Evolutionary conservation across 1,140 invertebrate genomes (phyloP).

Genomic region (Brachionus angularis): DNA sequence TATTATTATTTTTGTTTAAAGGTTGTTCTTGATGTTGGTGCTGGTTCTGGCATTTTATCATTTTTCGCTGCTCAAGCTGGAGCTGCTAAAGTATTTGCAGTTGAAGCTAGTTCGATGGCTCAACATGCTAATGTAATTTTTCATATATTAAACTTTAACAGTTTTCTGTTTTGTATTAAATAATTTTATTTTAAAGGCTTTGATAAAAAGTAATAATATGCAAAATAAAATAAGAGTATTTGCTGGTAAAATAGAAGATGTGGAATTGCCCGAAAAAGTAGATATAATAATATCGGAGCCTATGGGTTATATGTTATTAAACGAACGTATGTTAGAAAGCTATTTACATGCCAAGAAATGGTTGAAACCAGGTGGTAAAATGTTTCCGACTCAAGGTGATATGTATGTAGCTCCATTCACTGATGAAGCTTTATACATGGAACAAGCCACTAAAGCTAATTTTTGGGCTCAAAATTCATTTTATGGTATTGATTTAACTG

Average conservation of each 20-base stretch:
- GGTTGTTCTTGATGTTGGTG: constrained; percentile 90
- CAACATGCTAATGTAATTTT: constrained; percentile 79
- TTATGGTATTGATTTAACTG: constrained; percentile 91
- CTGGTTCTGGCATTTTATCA: constrained; percentile 80
- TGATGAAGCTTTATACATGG: constrained; percentile 94
- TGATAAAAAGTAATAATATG: constrained; percentile 81
- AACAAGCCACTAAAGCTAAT: constrained; percentile 96
- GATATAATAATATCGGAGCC: constrained; percentile 98
- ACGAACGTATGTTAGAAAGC: constrained; percentile 97
- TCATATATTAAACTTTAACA: no score
- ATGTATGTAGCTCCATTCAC: constrained; percentile 96
- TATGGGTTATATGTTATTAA: constrained; percentile 99
- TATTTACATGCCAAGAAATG: constrained; percentile 98
- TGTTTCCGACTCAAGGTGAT: constrained; percentile 94
- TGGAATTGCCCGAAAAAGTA: constrained; percentile 85
- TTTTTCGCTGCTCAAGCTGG: constrained; percentile 98
- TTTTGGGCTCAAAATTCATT: constrained; percentile 98
- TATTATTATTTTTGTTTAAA: no score
- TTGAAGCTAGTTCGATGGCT: constrained; percentile 97
- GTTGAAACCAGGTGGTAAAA: constrained; percentile 83
- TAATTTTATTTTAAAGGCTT: constrained; percentile 61
- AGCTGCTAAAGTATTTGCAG: constrained; percentile 91
- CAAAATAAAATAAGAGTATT: constrained; percentile 72
- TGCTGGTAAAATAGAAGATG: constrained; percentile 97
- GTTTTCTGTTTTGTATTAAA: no score